phyloP scores from a whole-genome alignment of 1,140 invertebrate genomes.

The Drosophila fuyamai region DNA sequence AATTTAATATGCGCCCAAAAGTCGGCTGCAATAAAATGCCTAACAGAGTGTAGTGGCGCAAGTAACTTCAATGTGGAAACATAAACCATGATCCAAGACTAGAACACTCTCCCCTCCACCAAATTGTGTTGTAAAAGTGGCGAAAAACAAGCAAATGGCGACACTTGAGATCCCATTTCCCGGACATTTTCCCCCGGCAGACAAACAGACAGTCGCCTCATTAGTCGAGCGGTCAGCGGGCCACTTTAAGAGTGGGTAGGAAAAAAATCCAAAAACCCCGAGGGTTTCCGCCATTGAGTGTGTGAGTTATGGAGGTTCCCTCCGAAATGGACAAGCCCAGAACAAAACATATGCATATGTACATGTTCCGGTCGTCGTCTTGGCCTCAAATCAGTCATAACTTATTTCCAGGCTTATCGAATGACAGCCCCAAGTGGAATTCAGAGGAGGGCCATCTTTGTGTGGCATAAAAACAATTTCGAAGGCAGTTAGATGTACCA shows the following conservation, averaged over 20 bases:
- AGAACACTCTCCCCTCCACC: not conserved
- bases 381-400: slow-evolving; percentile 12
- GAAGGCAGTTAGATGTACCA: not conserved
- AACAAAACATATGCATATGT: slow-evolving; percentile 18
- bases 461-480: not conserved
- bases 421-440: not conserved
- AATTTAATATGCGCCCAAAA: slow-evolving; percentile 76
- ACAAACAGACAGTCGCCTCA: slow-evolving; percentile 47
- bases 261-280: not conserved
- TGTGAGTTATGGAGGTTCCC: not conserved
- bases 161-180: slow-evolving; percentile 43
- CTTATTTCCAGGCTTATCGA: slow-evolving; percentile 24
- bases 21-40: slow-evolving; percentile 66
- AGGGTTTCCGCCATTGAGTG: not conserved
- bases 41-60: slow-evolving; percentile 27
- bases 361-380: not conserved
- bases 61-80: slow-evolving; percentile 51
- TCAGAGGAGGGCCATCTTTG: not conserved
- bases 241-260: slow-evolving; percentile 10
- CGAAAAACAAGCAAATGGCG: slow-evolving; percentile 46
- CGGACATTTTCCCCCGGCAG: slow-evolving; percentile 1
- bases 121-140: slow-evolving; percentile 77
- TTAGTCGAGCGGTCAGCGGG: slow-evolving; percentile 37
- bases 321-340: not conserved
- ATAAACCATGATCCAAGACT: slow-evolving; percentile 49